A percentile compares a stretch with the other conserved stretches of the same genome.
phyloP scores from a whole-genome alignment of 2,888 invertebrate genomes.

The Phasia obesa region DNA sequence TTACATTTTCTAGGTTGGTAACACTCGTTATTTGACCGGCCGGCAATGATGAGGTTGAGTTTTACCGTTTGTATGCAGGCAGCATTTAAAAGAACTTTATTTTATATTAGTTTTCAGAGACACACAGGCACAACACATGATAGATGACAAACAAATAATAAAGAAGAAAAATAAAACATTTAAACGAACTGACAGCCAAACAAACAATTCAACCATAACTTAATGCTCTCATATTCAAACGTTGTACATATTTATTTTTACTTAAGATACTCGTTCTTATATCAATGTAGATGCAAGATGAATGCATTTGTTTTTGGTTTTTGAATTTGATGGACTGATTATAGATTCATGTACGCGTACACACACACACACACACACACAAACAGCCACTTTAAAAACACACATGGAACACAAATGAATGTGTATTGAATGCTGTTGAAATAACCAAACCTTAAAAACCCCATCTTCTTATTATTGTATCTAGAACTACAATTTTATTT shows the following conservation, averaged over 20 bases:
- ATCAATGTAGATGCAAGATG: slow-evolving; percentile 31
- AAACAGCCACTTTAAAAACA: too few relatives aligned
- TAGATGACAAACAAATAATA: slow-evolving; percentile 69
- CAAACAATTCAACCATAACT: slow-evolving; percentile 43
- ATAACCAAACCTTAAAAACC: slow-evolving; percentile 64
- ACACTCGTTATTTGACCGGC: slow-evolving; percentile 45
- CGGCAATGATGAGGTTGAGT: slow-evolving; percentile 49
- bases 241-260: too few relatives aligned
- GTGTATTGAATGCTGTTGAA: slow-evolving; percentile 30
- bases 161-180: slow-evolving; percentile 57
- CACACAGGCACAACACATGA: slow-evolving; percentile 43
- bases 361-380: not conserved
- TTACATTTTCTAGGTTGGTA: too few relatives aligned
- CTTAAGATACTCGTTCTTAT: slow-evolving; percentile 7
- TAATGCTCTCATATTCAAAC: slow-evolving; percentile 1
- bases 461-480: slow-evolving; percentile 36
- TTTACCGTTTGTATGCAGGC: slow-evolving; percentile 28
- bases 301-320: slow-evolving; percentile 35
- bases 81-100: slow-evolving; percentile 38
- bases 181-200: slow-evolving; percentile 54
- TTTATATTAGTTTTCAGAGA: slow-evolving; percentile 7
- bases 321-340: slow-evolving; percentile 47
- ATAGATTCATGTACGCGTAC: slow-evolving; percentile 7
- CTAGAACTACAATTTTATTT: slow-evolving; percentile 38
- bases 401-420: not conserved